Conservation (phyloP, 2,113 vertebrate genomes). For the Tinamus guttatus region DNA sequence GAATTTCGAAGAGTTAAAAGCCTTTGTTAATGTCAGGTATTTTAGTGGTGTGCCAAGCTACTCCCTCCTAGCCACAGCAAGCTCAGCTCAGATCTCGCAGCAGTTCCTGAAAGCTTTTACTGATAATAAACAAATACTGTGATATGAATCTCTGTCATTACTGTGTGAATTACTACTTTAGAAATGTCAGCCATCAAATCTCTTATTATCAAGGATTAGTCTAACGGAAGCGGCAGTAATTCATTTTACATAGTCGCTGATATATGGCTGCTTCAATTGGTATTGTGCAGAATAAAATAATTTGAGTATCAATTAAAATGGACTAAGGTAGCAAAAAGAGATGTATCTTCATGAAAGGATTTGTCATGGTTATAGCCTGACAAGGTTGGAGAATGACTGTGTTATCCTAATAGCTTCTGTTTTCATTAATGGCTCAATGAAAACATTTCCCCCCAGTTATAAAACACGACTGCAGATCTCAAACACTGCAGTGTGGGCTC, state of each 20-base stretch:
- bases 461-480: constrained; percentile 36
- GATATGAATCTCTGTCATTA: neutral
- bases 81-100: neutral
- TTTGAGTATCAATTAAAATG: constrained; percentile 14
- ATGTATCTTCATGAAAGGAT: neutral
- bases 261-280: neutral
- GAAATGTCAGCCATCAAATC: neutral
- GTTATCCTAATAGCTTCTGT: constrained; percentile 67
- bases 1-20: neutral
- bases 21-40: neutral
- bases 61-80: neutral
- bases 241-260: neutral
- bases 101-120: neutral
- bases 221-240: neutral
- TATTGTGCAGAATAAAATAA: constrained; percentile 9
- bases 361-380: constrained; percentile 32
- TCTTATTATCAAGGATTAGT: neutral
- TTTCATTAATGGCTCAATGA: constrained; percentile 73
- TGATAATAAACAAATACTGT: neutral
- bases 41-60: neutral
- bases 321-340: constrained; percentile 3
- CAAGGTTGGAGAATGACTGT: constrained; percentile 1
- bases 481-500: neutral
- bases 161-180: neutral
- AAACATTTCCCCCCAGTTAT: constrained; percentile 47